Base-by-base conservation (phyloP, 2,113 vertebrate species). In the Bolborhynchus lineola region DNA sequence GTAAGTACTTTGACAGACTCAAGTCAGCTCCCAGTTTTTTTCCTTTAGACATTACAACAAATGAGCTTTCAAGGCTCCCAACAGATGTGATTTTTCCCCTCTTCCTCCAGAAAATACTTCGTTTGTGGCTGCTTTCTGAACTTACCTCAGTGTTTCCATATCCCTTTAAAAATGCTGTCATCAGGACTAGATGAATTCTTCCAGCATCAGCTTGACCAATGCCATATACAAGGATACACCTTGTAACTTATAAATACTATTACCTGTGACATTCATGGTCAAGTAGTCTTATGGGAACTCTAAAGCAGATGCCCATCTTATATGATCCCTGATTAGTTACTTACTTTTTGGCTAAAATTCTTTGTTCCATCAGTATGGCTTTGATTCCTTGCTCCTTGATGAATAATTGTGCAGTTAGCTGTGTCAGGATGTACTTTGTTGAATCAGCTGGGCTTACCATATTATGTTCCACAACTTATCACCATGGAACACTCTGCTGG, bases 141-240 rank as follows among this genome's bases (percentile, higher is more conserved):
- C 82, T 95, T 93, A 82, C 84, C 70, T 90, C 85, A 90, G 35
- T 90, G 71, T 96, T 95, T 96, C 90, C 90, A 90, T 33, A 92
- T 81, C 85, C 90, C 26, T 85, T 86, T 63, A 67, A 88, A 97
- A 95, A 70, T 37, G 63, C 79, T 88, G 90, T 88, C 88, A 74
- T 17, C 31, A 63, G 53, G 64, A 88, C n/a, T 50, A 52, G 44
- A 76, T 13, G 6, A 92, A 93, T 83, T 95, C 60, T 69, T 83
- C 59, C 39, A 92, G 50, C 65, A 90, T 78, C 75, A 86, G 93
- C 59, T 82, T 87, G 39, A 72, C 46, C 89, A 78, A 53, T 11
- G 71, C 60, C 50, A 59, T 35, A 50, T 17, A 67, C 33, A 74
- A 70, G 50, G 26, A 60, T 49, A 39, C 63, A 88, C 24, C 71